Percentiles rank a stretch among this genome's conserved stretches.
phyloP scores from a whole-genome alignment of 2,113 vertebrate genomes.

The Myrmophylax atrothorax region DNA sequence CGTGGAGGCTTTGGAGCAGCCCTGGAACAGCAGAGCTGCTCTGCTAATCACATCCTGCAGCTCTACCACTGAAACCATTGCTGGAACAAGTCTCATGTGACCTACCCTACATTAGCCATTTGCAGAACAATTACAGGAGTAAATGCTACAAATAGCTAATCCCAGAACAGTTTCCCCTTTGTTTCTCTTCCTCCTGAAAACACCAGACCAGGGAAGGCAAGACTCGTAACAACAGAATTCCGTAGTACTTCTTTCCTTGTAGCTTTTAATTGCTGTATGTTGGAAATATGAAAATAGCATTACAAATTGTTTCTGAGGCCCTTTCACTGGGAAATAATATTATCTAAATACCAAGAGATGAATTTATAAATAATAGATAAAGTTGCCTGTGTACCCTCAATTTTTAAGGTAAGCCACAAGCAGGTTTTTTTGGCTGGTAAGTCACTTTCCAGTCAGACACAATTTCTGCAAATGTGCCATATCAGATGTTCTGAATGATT shows the following conservation, averaged over 20 bases:
- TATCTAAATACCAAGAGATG: not conserved
- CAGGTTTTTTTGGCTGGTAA: not conserved
- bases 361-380: not conserved
- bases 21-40: not conserved
- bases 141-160: conserved; percentile 25
- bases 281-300: not conserved
- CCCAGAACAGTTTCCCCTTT: not conserved
- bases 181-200: not conserved
- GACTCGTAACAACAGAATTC: fast-evolving
- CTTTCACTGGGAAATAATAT: not conserved
- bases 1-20: not conserved
- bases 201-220: not conserved
- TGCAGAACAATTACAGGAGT: not conserved
- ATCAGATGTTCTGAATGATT: not conserved
- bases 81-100: not conserved
- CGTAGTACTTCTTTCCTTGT: not conserved
- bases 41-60: not conserved
- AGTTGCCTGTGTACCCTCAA: not conserved
- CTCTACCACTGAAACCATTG: not conserved
- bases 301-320: not conserved
- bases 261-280: not conserved
- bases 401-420: not conserved
- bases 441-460: not conserved
- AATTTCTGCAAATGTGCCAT: not conserved
- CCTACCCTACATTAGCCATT: conserved; percentile 7